Percentiles rank a stretch among this genome's conserved stretches.
phyloP scores from a whole-genome alignment of 2,113 vertebrate genomes.

The Ascaphus truei region DNA sequence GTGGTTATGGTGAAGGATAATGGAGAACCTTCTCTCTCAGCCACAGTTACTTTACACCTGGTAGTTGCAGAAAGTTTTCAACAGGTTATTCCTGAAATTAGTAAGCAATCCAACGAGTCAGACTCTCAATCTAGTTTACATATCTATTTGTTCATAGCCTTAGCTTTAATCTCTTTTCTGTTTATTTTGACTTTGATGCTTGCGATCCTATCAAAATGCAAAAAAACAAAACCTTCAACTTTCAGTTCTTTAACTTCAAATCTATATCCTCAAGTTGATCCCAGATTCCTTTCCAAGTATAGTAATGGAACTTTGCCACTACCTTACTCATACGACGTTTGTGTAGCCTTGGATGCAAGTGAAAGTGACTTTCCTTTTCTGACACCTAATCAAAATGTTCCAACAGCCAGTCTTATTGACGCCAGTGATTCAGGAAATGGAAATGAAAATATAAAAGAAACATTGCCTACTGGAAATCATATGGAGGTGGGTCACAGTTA shows the following conservation, averaged over 20 bases:
- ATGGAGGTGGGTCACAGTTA: conserved; percentile 1
- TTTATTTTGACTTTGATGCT: neutral
- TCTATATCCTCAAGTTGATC: conserved; percentile 13
- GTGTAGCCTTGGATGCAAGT: neutral
- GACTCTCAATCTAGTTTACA: neutral
- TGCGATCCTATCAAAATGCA: neutral
- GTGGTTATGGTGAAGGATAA: too few species aligned
- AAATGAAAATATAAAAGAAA: neutral
- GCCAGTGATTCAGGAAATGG: neutral
- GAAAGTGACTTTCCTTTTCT: neutral
- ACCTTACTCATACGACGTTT: neutral
- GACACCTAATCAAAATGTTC: neutral
- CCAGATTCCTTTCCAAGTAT: neutral
- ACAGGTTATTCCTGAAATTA: neutral
- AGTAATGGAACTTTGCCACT: conserved; percentile 5
- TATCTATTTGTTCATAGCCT: neutral
- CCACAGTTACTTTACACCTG: too few species aligned
- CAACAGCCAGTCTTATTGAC: neutral
- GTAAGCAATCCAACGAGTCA: neutral
- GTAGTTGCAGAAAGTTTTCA: conserved; percentile 13
- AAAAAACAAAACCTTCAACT: neutral
- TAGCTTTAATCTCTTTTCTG: neutral
- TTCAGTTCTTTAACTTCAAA: neutral
- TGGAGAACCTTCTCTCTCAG: too few species aligned
- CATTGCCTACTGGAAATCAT: neutral